Evolutionary conservation across 1,140 invertebrate genomes (phyloP), one percentile per base, ranked within the genome.

Genomic region (Hermetia illucens): DNA sequence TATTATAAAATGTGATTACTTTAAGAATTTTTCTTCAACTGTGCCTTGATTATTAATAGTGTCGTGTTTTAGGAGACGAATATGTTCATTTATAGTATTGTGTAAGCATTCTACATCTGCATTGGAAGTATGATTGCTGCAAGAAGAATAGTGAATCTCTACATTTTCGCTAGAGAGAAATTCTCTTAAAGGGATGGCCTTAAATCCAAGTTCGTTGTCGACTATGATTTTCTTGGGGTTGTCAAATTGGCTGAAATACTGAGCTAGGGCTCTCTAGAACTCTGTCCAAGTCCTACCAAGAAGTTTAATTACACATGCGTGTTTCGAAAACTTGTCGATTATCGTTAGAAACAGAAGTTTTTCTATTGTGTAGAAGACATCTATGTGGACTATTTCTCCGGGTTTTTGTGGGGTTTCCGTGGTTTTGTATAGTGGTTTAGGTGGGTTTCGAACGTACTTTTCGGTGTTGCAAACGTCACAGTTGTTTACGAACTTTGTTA

Each of bases 401-500:
- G 24, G 24, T 27, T 8, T 13, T 8, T 13, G 8, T 9, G 24
- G 24, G 24, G 24, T 27, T 13, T 27, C 24, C 8, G 24, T 27
- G 2, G 33, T 33, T 21, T 31, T 21, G 13, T 17, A 31, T 6
- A 21, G 21, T 22, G 29, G 19, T 5, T 39, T 39, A 5, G 22
- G 16, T 32, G 19, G 38, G 6, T 33, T 39, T 19, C 38, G 10
- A 18, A 32, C 30, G 17, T 39, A 39, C n/a, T 39, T 39, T 39
- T 39, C 38, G n/a, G 33, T 13, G 20, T n/a, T 39, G 15, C 38
- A 39, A 4, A 33, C 17, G 17, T 39, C 38, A 17, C 29, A 39
- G 20, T 39, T 39, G 22, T 39, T 39, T 12, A 39, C 25, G 22
- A 39, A 39, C 20, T 39, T 5, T n/a, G 38, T 39, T 33, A 39